phyloP scores from a whole-genome alignment of 2,113 vertebrate species.

The Eptesicus fuscus region DNA sequence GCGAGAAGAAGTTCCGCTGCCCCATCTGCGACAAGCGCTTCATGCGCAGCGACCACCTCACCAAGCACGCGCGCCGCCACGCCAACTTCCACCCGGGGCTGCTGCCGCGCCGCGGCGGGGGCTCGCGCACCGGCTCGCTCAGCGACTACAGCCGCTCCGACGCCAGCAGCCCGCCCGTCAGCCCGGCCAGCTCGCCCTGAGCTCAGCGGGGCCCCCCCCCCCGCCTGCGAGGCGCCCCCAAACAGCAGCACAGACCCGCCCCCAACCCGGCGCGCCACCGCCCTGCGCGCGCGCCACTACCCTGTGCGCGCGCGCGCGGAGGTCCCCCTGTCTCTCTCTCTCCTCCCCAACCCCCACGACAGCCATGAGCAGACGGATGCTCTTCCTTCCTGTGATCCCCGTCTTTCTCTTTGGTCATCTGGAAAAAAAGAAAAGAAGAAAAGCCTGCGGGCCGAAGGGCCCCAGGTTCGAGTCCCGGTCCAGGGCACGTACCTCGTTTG shows the following conservation, averaged over 20 bases:
- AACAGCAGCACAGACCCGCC: background rate
- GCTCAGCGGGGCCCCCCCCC: constrained; percentile 76
- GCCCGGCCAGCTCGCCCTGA: constrained; percentile 97
- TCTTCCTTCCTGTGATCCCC: constrained; percentile 32
- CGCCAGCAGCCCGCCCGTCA: constrained; percentile 93
- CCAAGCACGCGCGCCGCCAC: constrained; percentile 95
- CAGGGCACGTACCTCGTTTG: no score
- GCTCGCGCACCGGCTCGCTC: constrained; percentile 90
- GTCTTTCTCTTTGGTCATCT: constrained; percentile 56
- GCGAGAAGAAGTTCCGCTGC: constrained; percentile 97
- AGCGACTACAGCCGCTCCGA: constrained; percentile 98
- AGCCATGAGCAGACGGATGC: background rate
- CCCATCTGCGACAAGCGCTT: constrained; percentile 96
- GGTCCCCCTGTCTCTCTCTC: no score
- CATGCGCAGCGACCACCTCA: constrained; percentile 96
- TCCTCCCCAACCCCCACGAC: accelerated
- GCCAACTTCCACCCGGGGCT: constrained; percentile 95
- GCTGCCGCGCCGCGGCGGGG: constrained; percentile 88
- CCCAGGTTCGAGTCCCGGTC: no score
- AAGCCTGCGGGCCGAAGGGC: no score
- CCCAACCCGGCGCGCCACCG: background rate
- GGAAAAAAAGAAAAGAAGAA: constrained; percentile 5
- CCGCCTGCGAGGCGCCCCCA: background rate
- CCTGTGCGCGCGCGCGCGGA: no score
- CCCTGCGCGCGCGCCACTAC: no score